Evolutionary conservation across 2,888 invertebrate genomes (phyloP).

Genomic region (Synergus itoensis): DNA sequence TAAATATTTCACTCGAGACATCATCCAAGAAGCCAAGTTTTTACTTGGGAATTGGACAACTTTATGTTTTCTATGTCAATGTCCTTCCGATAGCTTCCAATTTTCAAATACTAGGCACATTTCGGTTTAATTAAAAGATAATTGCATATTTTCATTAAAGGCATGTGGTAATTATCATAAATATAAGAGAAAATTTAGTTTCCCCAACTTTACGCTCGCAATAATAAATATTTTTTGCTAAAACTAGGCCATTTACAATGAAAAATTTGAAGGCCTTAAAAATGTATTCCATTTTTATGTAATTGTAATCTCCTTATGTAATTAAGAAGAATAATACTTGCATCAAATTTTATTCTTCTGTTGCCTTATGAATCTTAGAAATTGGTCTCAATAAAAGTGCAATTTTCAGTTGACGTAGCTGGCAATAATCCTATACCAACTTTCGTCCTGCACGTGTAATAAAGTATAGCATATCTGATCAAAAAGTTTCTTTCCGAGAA

Average conservation of each 20-base stretch:
- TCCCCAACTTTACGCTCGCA: too few relatives aligned
- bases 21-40: slow-evolving; percentile 50
- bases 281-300: background rate
- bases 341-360: background rate
- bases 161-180: too few relatives aligned
- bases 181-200: too few relatives aligned
- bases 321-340: too few relatives aligned
- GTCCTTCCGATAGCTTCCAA: background rate
- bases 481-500: slow-evolving; percentile 9
- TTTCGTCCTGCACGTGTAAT: background rate
- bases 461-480: background rate
- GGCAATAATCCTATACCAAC: slow-evolving; percentile 5
- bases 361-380: background rate
- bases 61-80: background rate
- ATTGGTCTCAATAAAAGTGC: background rate
- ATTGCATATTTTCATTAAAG: too few relatives aligned
- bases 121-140: background rate
- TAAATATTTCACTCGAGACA: slow-evolving; percentile 69
- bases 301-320: too few relatives aligned
- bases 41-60: slow-evolving; percentile 23
- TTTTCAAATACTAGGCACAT: background rate
- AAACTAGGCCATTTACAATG: too few relatives aligned
- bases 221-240: too few relatives aligned
- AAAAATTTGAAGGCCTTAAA: too few relatives aligned
- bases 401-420: background rate